phyloP scores from a whole-genome alignment of 2,113 vertebrate species.

The Seriola quinqueradiata region DNA sequence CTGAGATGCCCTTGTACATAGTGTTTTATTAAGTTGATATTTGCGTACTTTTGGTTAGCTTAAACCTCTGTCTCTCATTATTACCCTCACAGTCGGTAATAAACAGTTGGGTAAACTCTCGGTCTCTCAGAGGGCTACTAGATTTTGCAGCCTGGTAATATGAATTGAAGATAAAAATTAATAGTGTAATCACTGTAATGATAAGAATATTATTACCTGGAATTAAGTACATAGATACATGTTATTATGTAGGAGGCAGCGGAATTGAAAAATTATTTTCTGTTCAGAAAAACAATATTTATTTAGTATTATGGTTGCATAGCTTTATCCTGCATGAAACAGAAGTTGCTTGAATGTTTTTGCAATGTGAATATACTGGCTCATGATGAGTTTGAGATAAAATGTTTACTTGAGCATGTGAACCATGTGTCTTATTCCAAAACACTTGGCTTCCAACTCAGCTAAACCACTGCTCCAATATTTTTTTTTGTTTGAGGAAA shows the following conservation, averaged over 20 bases:
- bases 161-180: not conserved
- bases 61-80: not conserved
- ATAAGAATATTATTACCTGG: constrained; percentile 3
- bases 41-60: not conserved
- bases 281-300: not conserved
- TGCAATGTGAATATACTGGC: not conserved
- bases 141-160: not conserved
- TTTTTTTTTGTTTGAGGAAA: not conserved
- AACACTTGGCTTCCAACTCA: not conserved
- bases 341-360: not conserved
- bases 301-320: not conserved
- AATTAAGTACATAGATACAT: not conserved
- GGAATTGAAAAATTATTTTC: not conserved
- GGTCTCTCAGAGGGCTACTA: not conserved
- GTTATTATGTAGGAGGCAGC: not conserved
- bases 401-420: not conserved
- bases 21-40: not conserved
- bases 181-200: not conserved
- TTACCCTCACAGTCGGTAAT: not conserved
- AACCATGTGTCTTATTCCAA: not conserved
- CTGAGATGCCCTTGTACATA: not conserved
- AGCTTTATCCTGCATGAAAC: not conserved
- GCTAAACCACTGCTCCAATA: not conserved
- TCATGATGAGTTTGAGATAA: not conserved
- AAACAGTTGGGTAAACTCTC: not conserved